Evolutionary conservation across 2,888 invertebrate species (phyloP), one percentile per base, ranked within the genome.

Genomic region (Cantharis nigra): DNA sequence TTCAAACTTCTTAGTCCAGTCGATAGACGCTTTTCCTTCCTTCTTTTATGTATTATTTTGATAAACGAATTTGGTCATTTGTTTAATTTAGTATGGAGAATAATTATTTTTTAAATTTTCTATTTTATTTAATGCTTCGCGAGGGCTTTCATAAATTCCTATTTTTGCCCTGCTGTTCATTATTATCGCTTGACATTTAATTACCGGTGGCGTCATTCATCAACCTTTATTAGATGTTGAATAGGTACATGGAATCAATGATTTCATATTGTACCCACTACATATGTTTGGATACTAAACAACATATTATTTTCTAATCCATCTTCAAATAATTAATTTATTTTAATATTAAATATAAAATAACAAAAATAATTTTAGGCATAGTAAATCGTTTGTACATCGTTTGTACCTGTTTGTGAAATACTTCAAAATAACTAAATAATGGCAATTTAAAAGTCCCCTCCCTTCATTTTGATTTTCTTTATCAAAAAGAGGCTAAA

Each of bases 111-210:
- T n/a, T n/a, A 65, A 23, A 65, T 65, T 18, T 65, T 65, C 63
- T 10, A 1, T 63, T 63, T 16, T 63, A 16, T 16, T 18, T 63
- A 33, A 33, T 49, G n/a, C 49, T 49, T 18, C 13, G 18, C 49
- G 16, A 30, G 9, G 20, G 9, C 20, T 11, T 20, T 4, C 65
- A 33, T 33, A 67, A 69, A 14, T 69, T 26, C 16, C n/a, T 28
- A 65, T 62, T 73, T 73, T 73, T 69, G 49, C 49, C 5, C 33
- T 33, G 62, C 72, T 20, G 62, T 73, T 62, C 69, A 73, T 73
- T 67, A 20, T n/a, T 62, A 30, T 73, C n/a, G 65, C 65, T 73
- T 73, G 72, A 73, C 72, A 62, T 73, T 73, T 73, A 73, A 73
- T 73, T 73, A 73, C 69, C 33, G 69, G 69, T 23, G n/a, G 65